Evolutionary conservation across 2,797 vertebrate genomes (phyloP), one percentile per base, ranked within the genome.

Genomic region (Xiphorhynchus erythropygius): DNA sequence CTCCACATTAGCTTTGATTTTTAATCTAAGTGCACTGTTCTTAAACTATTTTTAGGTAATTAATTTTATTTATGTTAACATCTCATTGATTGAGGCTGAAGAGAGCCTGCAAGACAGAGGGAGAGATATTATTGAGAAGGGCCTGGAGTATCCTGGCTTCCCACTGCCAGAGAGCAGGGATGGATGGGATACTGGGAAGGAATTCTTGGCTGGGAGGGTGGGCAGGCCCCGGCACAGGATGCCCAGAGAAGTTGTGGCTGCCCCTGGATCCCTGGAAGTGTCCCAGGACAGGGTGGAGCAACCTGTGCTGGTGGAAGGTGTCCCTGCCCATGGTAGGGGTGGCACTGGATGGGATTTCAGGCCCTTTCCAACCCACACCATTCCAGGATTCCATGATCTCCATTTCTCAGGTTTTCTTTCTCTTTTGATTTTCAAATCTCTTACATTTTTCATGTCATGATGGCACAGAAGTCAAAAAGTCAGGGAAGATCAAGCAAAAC

Each of bases 281-380:
- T 2, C 41, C 56, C 18, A 22, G 49, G 32, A 27, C 78, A 44
- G 70, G 63, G 0, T 75, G 62, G 56, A 63, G 7, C 42, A 49
- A 0, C 13, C 50, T 70, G 64, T 50, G 44, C 7, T 0, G 0
- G 57, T 27, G n/a, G 28, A 4, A 83, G 5, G 5, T 69, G 23
- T n/a, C 49, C 41, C 47, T 75, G 32, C 24, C 44, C 32, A 22
- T 13, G 57, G 35, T 30, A 76, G 33, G 33, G 33, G 8, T 69
- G 65, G 33, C 2, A 33, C 16, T 12, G 35, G 30, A 30, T 78
- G 49, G 32, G 8, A 8, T 76, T 62, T 21, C 3, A n/a, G 47
- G 22, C 35, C 9, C 30, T 18, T 55, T 41, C 32, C 49, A 49
- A 13, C 32, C 55, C 18, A 46, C 57, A 44, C 27, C 37, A 57